Evolutionary conservation across 1,140 invertebrate species (phyloP).

Genomic region (Ceratina japonica): DNA sequence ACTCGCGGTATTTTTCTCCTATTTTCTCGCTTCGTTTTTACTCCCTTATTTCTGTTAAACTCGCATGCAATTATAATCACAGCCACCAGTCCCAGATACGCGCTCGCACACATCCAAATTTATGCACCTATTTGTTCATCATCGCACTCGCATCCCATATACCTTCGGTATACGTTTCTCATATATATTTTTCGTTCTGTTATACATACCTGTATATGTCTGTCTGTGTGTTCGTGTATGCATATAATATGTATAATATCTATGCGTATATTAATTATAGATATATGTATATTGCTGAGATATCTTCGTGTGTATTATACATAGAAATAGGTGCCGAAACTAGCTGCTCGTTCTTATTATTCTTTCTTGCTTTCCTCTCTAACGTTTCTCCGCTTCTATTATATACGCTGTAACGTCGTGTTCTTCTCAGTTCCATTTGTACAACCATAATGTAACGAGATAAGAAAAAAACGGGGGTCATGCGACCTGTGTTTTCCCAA

Average conservation of each 20-base stretch:
- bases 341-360: constrained; percentile 63
- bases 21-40: not conserved
- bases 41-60: constrained; percentile 23
- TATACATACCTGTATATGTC: constrained; percentile 46
- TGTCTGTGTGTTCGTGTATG: not conserved
- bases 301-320: constrained; percentile 69
- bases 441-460: constrained; percentile 15
- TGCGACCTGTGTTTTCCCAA: constrained; percentile 56
- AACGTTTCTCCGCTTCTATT: constrained; percentile 7
- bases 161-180: constrained; percentile 44
- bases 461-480: constrained; percentile 53
- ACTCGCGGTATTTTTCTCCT: not conserved
- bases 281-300: constrained; percentile 71
- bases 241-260: constrained; percentile 9
- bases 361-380: not conserved
- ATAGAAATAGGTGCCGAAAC: constrained; percentile 77
- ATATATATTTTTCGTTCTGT: constrained; percentile 29
- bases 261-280: constrained; percentile 40
- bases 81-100: constrained; percentile 72
- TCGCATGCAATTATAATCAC: constrained; percentile 72
- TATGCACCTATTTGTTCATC: constrained; percentile 36
- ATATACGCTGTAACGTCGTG: constrained; percentile 29
- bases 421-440: not conserved
- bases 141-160: constrained; percentile 56
- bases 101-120: constrained; percentile 67